Conservation (phyloP, 2,797 vertebrate genomes). For the Tragelaphus eurycerus region DNA sequence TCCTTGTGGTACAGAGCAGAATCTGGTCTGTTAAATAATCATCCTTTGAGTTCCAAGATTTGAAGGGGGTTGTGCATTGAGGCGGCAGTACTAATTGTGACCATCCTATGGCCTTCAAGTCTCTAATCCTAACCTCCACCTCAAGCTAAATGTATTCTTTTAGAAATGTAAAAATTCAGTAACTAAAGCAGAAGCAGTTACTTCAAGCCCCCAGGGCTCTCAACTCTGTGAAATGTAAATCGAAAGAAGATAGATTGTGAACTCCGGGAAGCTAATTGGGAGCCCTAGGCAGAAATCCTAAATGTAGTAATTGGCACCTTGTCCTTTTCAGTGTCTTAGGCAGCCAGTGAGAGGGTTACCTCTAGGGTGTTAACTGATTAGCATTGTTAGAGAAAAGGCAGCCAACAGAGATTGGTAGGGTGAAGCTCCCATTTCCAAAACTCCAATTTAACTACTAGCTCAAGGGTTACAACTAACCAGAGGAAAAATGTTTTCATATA, state of each 20-base stretch:
- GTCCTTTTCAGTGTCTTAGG: background rate
- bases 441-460: background rate
- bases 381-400: background rate
- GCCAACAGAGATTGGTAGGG: background rate
- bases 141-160: background rate
- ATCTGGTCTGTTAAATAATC: background rate
- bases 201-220: background rate
- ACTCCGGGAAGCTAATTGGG: slow-evolving; percentile 38
- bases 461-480: background rate
- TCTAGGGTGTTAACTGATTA: background rate
- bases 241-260: slow-evolving; percentile 4
- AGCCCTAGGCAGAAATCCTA: slow-evolving; percentile 38
- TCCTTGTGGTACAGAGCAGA: background rate
- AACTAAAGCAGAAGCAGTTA: background rate
- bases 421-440: background rate
- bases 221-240: background rate
- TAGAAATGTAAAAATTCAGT: background rate
- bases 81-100: background rate
- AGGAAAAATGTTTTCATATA: background rate
- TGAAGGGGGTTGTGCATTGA: background rate
- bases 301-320: background rate
- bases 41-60: background rate
- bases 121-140: background rate
- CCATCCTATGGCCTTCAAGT: background rate
- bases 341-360: background rate